Base-by-base conservation (phyloP, 2,888 invertebrate species). In the Germaria angustata region DNA sequence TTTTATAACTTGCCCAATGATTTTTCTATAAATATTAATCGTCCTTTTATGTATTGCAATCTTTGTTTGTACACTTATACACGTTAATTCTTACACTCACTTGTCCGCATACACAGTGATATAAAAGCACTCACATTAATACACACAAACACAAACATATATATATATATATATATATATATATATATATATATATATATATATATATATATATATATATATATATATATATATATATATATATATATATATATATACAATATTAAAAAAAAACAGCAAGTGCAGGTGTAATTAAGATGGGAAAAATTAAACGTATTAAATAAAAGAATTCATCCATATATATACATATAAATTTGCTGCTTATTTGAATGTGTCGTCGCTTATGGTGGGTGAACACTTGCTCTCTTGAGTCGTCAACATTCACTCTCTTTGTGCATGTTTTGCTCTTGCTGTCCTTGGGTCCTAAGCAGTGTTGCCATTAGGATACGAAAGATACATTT, bases 211-310 rank as follows among this genome's bases (percentile, higher is more conserved):
- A n/a, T n/a, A n/a, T n/a, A n/a, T n/a, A n/a, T n/a, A n/a, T n/a
- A n/a, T n/a, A n/a, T n/a, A n/a, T n/a, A n/a, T n/a, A n/a, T n/a
- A n/a, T n/a, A n/a, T n/a, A n/a, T n/a, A n/a, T n/a, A n/a, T n/a
- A n/a, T n/a, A n/a, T n/a, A n/a, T n/a, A n/a, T n/a, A n/a, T 11
- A 59, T 9, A 39, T 15, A 55, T 15, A 36, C 36, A 11, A 6
- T 57, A 51, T 24, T 36, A 59, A 53, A 44, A 59, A n/a, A 79
- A 49, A 51, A 72, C 72, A 78, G 71, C 71, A 79, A 79, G 78
- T 79, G 65, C 57, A 79, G 65, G 65, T 79, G 51, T 66, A 73
- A 80, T 73, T 80, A 79, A 61, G 41, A 6, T 51, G 59, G 57
- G 66, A 77, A 59, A 72, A 66, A 34, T 65, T 13, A 71, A 73